Percentiles rank a stretch among this genome's conserved stretches.
Evolutionary conservation across 2,888 invertebrate species (phyloP).

Genomic region (Ophion costatus): DNA sequence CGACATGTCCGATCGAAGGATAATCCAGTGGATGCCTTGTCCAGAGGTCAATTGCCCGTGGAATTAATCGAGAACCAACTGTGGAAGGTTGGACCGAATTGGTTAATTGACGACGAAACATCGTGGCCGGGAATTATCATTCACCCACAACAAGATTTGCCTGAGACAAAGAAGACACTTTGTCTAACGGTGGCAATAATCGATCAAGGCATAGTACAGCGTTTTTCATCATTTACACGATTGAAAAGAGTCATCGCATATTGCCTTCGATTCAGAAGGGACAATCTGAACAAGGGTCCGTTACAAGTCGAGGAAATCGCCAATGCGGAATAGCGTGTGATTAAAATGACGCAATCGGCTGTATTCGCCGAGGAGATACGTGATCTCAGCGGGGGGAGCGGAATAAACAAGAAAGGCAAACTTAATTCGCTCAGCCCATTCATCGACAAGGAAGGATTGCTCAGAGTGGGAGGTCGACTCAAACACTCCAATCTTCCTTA

Average conservation of each 20-base stretch:
- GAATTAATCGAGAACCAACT: slow-evolving; percentile 7
- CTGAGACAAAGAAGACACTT: neutral
- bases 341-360: neutral
- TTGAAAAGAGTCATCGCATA: too few relatives aligned
- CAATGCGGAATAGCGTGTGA: neutral
- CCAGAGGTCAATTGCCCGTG: slow-evolving; percentile 25
- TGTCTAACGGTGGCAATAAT: too few relatives aligned
- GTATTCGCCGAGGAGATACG: neutral
- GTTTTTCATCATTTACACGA: too few relatives aligned
- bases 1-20: slow-evolving; percentile 39
- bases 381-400: neutral
- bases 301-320: neutral
- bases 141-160: neutral
- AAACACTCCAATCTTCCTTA: slow-evolving; percentile 54
- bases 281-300: neutral
- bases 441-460: slow-evolving; percentile 65
- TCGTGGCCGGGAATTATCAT: slow-evolving; percentile 1
- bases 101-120: slow-evolving; percentile 22
- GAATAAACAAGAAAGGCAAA: slow-evolving; percentile 2
- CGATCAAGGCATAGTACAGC: too few relatives aligned
- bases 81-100: slow-evolving; percentile 49
- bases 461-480: slow-evolving; percentile 69
- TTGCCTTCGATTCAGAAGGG: too few relatives aligned
- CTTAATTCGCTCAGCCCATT: slow-evolving; percentile 65
- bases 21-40: slow-evolving; percentile 53